Conservation (phyloP, 1,140 invertebrate genomes). For the Drosophila mojavensis region DNA sequence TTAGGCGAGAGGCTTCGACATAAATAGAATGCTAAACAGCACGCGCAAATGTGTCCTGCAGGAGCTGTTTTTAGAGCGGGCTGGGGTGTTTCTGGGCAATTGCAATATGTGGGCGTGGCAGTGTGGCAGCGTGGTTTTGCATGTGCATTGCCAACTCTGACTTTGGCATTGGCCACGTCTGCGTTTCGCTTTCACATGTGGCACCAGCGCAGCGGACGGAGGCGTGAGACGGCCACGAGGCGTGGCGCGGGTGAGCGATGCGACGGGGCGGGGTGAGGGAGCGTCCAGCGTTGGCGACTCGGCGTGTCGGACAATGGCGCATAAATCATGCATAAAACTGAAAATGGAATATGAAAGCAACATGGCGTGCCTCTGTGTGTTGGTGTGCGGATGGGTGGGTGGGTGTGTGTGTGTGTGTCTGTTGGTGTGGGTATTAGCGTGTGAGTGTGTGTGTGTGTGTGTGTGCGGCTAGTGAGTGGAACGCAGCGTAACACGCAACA, state of each 20-base stretch:
- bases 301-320: slow-evolving; percentile 49
- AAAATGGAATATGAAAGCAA: slow-evolving; percentile 60
- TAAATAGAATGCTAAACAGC: slow-evolving; percentile 57
- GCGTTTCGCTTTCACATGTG: slow-evolving; percentile 49
- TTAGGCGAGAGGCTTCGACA: slow-evolving; percentile 32
- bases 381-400: no score
- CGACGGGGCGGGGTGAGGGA: no score
- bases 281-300: slow-evolving; percentile 20
- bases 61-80: slow-evolving; percentile 4
- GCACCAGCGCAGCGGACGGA: neutral
- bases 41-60: slow-evolving; percentile 52
- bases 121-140: slow-evolving; percentile 28
- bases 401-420: neutral
- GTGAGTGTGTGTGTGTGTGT: neutral
- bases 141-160: slow-evolving; percentile 44
- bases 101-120: slow-evolving; percentile 36
- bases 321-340: slow-evolving; percentile 60
- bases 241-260: neutral
- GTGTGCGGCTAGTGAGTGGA: slow-evolving; percentile 14
- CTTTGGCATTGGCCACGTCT: slow-evolving; percentile 56
- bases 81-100: neutral
- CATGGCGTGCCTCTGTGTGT: slow-evolving; percentile 5
- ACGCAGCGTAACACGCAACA: slow-evolving; percentile 37
- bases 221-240: neutral
- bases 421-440: neutral